Base-by-base conservation (phyloP, 2,113 vertebrate species). In the Antigone vipio region DNA sequence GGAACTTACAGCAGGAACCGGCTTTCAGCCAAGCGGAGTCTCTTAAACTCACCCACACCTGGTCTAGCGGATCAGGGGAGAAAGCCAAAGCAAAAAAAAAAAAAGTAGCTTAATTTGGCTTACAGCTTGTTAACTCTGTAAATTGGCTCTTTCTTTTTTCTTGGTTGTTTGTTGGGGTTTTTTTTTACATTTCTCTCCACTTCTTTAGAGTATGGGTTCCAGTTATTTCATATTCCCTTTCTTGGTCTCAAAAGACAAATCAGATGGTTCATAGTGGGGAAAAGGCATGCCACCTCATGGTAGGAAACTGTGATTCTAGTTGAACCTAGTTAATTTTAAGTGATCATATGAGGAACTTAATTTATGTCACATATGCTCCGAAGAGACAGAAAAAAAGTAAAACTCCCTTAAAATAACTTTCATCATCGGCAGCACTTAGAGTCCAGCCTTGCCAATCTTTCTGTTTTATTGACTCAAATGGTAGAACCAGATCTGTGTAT, bases 1-100 rank as follows among this genome's bases (percentile, higher is more conserved):
- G 44, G 22, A 72, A 44, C 6, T 53, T 6, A 5, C 19, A 1
- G 24, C 0, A 30, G 47, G 42, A 26, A 20, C 26, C 22, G 2
- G 40, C 29, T 29, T 38, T 40, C 1, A 1, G 29, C 60, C 40
- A 69, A 71, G 12, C 1, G 3, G 22, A 2, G 26, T 30, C 29
- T 26, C 20, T 27, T 23, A 5, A 20, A 55, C 15, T 20, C 50
- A 35, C 27, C 24, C 21, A 23, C 35, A 6, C 15, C 5, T 20
- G 21, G 11, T 47, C 47, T 11, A 35, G 24, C 21, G 15, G 9
- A 15, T 62, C 38, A n/a, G 58, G 30, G 68, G 40, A 47, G 17
- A 35, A 21, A 29, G 35, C 4, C n/a, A 53, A 62, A 59, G 1
- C 4, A 11, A 59, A 44, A 15, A 42, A 42, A 42, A 42, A 42